Conservation (phyloP, 2,113 vertebrate species). For the Setophaga coronata region DNA sequence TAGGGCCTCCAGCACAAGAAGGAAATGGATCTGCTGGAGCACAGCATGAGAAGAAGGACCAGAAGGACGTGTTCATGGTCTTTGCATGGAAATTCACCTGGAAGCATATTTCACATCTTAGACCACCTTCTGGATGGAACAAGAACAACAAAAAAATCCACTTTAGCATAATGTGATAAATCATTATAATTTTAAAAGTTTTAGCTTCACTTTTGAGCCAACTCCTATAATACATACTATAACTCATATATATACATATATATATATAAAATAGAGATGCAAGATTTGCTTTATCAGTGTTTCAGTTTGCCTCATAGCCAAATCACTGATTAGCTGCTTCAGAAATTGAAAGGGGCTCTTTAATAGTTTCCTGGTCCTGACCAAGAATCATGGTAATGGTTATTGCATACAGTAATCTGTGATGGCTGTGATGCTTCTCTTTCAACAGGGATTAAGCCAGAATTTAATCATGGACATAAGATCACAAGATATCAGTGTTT, state of each 20-base stretch:
- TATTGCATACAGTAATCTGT: background rate
- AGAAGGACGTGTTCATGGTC: background rate
- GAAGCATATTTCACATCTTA: background rate
- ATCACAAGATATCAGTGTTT: background rate
- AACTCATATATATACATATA: background rate
- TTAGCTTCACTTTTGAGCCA: background rate
- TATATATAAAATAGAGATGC: background rate
- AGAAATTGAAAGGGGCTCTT: background rate
- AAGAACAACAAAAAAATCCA: background rate
- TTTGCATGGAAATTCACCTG: background rate
- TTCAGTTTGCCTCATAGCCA: background rate
- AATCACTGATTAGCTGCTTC: background rate
- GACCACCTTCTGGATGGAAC: background rate
- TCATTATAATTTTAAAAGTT: background rate
- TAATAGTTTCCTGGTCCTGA: background rate
- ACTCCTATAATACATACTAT: background rate
- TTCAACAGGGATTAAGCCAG: background rate
- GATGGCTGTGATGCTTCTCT: background rate
- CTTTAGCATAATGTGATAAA: background rate
- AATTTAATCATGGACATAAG: background rate
- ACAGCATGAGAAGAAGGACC: background rate
- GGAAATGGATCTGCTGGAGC: background rate
- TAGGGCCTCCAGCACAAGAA: background rate
- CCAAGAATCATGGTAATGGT: background rate
- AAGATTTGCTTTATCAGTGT: background rate